These are phyloP conservation scores for Chydorus sphaericus DNA, from an alignment of 2,888 invertebrate species.

Conservation along the genomic window DNA sequence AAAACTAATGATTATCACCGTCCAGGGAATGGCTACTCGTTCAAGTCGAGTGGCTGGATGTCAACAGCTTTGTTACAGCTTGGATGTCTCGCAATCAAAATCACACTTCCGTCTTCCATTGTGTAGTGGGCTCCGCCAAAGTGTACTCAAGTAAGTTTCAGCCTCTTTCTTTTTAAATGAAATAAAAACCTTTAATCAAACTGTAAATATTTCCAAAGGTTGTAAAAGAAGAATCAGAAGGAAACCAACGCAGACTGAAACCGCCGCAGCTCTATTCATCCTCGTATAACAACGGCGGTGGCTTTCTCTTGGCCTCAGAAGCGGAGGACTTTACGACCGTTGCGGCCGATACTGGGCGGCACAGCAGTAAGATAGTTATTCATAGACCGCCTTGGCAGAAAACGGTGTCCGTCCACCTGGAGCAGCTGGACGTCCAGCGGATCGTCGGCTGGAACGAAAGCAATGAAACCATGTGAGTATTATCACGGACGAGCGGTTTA, in stretches of 20 bases:
- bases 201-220: too few species aligned
- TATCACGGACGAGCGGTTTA: too few species aligned
- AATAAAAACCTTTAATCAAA: too few species aligned
- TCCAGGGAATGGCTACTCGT: conserved; percentile 1
- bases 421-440: conserved; percentile 58
- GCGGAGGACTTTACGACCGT: conserved; percentile 77
- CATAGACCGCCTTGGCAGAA: conserved; percentile 51
- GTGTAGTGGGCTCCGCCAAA: conserved; percentile 32
- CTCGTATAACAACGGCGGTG: conserved; percentile 68
- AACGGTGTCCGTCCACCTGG: conserved; percentile 71
- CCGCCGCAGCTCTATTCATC: conserved; percentile 53
- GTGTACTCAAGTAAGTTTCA: neutral
- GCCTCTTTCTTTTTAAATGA: neutral
- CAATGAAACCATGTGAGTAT: conserved; percentile 57
- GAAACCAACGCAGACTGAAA: neutral
- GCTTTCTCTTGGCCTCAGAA: conserved; percentile 62
- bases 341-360: too few species aligned
- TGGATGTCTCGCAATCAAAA: conserved; percentile 93
- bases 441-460: conserved; percentile 73
- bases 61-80: conserved; percentile 48
- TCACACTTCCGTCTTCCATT: conserved; percentile 70
- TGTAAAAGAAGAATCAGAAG: too few species aligned
- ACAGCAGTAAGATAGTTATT: too few species aligned
- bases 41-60: conserved; percentile 6
- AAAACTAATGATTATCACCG: neutral